Evolutionary conservation across 2,888 invertebrate genomes (phyloP).

Genomic region (Oscheius onirici): DNA sequence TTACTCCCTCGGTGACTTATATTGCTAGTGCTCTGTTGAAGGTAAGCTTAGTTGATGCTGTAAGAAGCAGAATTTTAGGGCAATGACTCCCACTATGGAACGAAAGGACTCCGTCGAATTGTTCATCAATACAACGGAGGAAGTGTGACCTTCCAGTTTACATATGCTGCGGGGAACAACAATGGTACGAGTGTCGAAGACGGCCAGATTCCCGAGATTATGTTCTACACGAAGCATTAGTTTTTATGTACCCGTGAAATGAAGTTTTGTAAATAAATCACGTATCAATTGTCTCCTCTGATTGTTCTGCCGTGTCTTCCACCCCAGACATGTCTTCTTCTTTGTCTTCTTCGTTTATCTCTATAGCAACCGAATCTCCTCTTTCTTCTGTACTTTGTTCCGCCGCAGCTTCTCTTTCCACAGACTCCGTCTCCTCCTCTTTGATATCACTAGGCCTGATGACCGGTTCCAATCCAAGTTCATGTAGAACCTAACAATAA

Average conservation of each 20-base stretch:
- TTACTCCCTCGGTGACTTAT: constrained; percentile 82
- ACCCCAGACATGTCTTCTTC: background rate
- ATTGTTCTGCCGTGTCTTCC: background rate
- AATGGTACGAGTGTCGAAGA: constrained; percentile 83
- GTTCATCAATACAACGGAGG: constrained; percentile 75
- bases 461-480: background rate
- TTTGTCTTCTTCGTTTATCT: background rate
- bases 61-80: constrained; percentile 76
- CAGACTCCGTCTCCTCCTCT: background rate
- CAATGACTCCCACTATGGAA: constrained; percentile 87
- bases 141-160: constrained; percentile 76
- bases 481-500: background rate
- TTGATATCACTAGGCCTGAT: background rate
- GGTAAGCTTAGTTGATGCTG: background rate
- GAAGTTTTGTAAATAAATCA: background rate
- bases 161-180: constrained; percentile 86
- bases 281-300: background rate
- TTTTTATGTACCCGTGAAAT: background rate
- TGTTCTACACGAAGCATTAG: constrained; percentile 76
- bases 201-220: constrained; percentile 87
- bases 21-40: constrained; percentile 80
- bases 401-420: background rate
- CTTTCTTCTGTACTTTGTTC: background rate
- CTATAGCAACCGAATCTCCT: background rate
- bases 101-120: constrained; percentile 82